phyloP scores from a whole-genome alignment of 2,888 invertebrate species.

The Metacarcinus magister region DNA sequence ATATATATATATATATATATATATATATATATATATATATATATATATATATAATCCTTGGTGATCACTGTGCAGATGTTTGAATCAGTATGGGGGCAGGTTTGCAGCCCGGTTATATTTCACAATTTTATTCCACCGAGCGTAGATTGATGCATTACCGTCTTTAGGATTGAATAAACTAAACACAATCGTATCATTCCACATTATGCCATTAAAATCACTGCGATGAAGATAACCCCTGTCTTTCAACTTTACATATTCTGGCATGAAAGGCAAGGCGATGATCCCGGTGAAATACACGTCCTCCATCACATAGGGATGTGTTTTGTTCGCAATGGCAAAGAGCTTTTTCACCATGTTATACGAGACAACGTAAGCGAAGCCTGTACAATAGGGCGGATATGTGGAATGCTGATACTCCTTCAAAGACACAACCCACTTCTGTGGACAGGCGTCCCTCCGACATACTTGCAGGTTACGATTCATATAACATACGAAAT shows the following conservation, averaged over 20 bases:
- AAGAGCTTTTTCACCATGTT: neutral
- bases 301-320: constrained; percentile 65
- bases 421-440: constrained; percentile 51
- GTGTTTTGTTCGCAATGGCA: constrained; percentile 55
- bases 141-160: neutral
- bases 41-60: no score
- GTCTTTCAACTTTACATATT: neutral
- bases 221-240: neutral
- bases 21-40: no score
- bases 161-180: neutral
- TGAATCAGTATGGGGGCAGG: no score
- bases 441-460: neutral
- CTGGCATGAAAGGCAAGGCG: neutral
- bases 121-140: neutral
- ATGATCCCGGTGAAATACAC: constrained; percentile 71
- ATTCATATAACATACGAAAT: constrained; percentile 63
- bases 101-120: neutral
- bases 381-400: constrained; percentile 68
- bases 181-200: neutral
- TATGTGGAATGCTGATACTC: constrained; percentile 60
- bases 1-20: no score
- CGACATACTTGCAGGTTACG: constrained; percentile 42
- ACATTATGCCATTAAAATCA: neutral
- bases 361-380: constrained; percentile 60
- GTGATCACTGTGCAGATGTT: no score